These are phyloP conservation scores for Dreissena polymorpha DNA, from an alignment of 1,140 invertebrate species.

Conservation along the genomic window DNA sequence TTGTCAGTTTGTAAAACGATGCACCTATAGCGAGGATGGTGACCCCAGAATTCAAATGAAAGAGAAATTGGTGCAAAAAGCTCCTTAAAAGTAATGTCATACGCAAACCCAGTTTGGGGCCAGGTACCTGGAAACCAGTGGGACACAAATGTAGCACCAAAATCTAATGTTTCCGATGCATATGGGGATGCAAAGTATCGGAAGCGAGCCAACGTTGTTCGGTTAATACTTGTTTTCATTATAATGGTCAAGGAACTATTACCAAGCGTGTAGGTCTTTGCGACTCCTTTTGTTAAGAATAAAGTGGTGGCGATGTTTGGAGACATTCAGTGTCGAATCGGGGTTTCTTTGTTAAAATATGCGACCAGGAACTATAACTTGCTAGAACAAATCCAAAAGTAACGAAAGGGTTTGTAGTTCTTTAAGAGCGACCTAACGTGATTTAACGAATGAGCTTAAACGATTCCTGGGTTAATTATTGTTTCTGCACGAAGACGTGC, in stretches of 20 bases:
- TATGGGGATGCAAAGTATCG: slow-evolving; percentile 34
- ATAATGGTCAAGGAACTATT: slow-evolving; percentile 33
- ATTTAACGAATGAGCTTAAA: not conserved
- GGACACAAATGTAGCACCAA: slow-evolving; percentile 23
- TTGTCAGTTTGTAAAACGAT: slow-evolving; percentile 51
- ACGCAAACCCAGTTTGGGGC: not conserved
- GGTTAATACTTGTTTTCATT: slow-evolving; percentile 46
- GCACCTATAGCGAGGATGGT: not conserved
- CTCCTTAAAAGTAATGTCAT: slow-evolving; percentile 33
- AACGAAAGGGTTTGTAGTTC: slow-evolving; percentile 21
- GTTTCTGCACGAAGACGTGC: slow-evolving; percentile 13
- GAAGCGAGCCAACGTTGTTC: slow-evolving; percentile 21
- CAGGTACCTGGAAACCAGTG: slow-evolving; percentile 42
- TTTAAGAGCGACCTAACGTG: slow-evolving; percentile 18
- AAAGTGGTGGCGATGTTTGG: slow-evolving; percentile 39
- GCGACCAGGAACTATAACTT: slow-evolving; percentile 17
- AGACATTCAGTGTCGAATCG: slow-evolving; percentile 29
- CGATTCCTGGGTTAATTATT: not conserved
- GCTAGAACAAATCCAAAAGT: slow-evolving; percentile 29
- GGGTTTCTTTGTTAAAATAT: slow-evolving; percentile 5
- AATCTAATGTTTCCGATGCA: slow-evolving; percentile 22
- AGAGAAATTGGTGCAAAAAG: slow-evolving; percentile 46
- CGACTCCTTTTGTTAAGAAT: slow-evolving; percentile 20
- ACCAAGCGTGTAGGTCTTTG: slow-evolving; percentile 23
- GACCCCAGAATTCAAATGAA: slow-evolving; percentile 39